A percentile compares a stretch with the other conserved stretches of the same genome.
phyloP scores from a whole-genome alignment of 2,113 vertebrate species.

The Ellobius talpinus region DNA sequence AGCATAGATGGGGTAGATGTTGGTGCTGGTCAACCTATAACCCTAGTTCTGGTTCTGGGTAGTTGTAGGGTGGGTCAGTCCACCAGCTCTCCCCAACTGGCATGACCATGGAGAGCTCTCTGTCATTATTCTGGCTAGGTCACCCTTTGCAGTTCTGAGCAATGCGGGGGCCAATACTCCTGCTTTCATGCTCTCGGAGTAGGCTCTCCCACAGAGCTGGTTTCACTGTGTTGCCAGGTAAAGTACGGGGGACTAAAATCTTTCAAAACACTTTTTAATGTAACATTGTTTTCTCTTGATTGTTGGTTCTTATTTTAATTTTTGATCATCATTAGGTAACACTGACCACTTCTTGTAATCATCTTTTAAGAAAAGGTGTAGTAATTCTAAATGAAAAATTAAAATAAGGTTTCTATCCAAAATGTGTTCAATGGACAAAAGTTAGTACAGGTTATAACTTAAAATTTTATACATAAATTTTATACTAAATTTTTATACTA shows the following conservation, averaged over 20 bases:
- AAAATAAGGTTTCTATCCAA: neutral
- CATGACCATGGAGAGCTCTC: too few relatives aligned
- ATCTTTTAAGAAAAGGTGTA: neutral
- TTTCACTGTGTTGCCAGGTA: neutral
- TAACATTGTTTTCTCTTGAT: neutral
- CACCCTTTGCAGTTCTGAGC: neutral
- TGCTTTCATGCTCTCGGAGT: neutral
- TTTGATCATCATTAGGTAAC: neutral
- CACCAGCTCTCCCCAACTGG: too few relatives aligned
- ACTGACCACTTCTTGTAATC: neutral
- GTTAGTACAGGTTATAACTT: neutral
- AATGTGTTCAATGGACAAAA: neutral
- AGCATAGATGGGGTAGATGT: too few relatives aligned
- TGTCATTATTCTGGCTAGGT: neutral
- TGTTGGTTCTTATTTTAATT: neutral
- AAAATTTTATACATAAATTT: neutral
- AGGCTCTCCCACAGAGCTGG: neutral
- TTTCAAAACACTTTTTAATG: neutral
- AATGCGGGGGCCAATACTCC: too few relatives aligned
- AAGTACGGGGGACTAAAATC: neutral
- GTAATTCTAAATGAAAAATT: neutral
- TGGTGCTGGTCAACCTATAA: too few relatives aligned
- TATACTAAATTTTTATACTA: slow-evolving; percentile 27
- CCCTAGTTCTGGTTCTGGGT: too few relatives aligned
- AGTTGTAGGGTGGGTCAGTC: too few relatives aligned